Conservation (phyloP, 2,888 invertebrate genomes). For the Malachius bipustulatus region DNA sequence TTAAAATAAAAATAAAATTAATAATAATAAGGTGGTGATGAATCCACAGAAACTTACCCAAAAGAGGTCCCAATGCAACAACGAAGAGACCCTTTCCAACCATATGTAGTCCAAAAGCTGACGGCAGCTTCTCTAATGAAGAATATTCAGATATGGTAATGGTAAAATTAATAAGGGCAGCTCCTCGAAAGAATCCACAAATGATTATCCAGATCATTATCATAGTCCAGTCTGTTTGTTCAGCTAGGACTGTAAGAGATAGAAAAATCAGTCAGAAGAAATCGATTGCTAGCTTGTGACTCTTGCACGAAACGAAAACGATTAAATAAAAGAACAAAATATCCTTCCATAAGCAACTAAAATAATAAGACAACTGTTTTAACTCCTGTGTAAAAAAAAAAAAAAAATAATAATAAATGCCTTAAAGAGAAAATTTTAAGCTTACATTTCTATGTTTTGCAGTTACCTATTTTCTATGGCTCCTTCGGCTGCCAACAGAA, state of each 20-base stretch:
- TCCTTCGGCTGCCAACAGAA: constrained; percentile 38
- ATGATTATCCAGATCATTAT: constrained; percentile 60
- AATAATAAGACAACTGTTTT: constrained; percentile 13
- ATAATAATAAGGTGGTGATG: too few relatives aligned
- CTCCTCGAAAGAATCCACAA: constrained; percentile 68
- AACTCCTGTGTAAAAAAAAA: constrained; percentile 14
- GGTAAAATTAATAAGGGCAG: constrained; percentile 65
- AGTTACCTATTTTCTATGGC: constrained; percentile 36
- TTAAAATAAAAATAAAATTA: constrained; percentile 35
- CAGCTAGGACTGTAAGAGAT: constrained; percentile 52
- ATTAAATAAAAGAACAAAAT: constrained; percentile 4
- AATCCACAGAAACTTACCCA: constrained; percentile 51
- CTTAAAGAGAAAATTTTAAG: constrained; percentile 28
- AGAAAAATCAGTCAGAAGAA: constrained; percentile 21
- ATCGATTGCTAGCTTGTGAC: constrained; percentile 18
- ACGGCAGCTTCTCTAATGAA: constrained; percentile 58
- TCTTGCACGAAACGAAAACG: constrained; percentile 11
- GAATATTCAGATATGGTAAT: constrained; percentile 66
- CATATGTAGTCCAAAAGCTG: constrained; percentile 66
- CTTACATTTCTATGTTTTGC: constrained; percentile 33
- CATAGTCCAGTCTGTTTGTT: constrained; percentile 57
- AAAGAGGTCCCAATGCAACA: constrained; percentile 54
- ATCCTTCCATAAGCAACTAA: constrained; percentile 9
- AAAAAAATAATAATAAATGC: constrained; percentile 19
- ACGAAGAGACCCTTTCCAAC: constrained; percentile 64